Conservation (phyloP, 2,888 invertebrate genomes). For the Euphydryas editha region DNA sequence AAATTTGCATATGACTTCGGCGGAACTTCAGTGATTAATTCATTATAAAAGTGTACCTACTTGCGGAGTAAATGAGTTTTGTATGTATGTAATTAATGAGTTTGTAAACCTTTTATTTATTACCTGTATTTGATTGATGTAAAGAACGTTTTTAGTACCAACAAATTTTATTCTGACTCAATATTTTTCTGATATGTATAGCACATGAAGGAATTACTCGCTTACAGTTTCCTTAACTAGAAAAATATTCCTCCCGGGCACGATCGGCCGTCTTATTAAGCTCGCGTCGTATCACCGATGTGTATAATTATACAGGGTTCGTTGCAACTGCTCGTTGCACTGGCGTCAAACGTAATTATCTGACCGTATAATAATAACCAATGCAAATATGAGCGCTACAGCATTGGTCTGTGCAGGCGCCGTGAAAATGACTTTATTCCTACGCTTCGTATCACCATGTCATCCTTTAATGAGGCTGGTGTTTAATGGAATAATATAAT, state of each 20-base stretch:
- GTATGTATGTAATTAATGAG: constrained; percentile 27
- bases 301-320: constrained; percentile 61
- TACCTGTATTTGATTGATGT: not conserved
- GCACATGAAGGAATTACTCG: constrained; percentile 9
- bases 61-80: constrained; percentile 33
- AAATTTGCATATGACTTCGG: constrained; percentile 78
- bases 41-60: constrained; percentile 40
- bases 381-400: constrained; percentile 70
- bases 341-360: constrained; percentile 77
- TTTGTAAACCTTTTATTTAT: constrained; percentile 8
- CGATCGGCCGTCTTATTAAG: constrained; percentile 43
- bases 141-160: not conserved
- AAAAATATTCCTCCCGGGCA: constrained; percentile 29
- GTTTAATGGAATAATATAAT: not conserved
- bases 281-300: constrained; percentile 54
- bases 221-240: constrained; percentile 22
- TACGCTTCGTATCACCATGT: constrained; percentile 32
- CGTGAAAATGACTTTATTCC: constrained; percentile 74
- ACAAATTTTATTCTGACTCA: not conserved
- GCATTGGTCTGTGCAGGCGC: constrained; percentile 48
- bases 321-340: constrained; percentile 56
- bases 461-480: not conserved
- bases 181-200: not conserved
- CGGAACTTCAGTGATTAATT: constrained; percentile 62
- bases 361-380: constrained; percentile 72